phyloP scores from a whole-genome alignment of 1,140 invertebrate genomes.

The Cepaea nemoralis region DNA sequence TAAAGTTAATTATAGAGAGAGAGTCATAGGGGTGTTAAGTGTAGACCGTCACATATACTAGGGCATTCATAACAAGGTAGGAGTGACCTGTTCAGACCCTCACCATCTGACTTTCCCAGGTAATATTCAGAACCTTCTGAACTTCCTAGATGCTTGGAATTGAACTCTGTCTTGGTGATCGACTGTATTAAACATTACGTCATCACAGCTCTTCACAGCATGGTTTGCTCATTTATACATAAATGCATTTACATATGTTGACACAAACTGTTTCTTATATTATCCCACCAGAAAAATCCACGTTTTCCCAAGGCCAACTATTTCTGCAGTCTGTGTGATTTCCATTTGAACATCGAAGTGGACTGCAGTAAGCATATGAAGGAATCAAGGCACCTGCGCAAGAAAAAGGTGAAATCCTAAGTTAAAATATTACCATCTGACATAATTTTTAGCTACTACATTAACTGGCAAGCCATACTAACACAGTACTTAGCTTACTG shows the following conservation, averaged over 20 bases:
- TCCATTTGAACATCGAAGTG: conserved; percentile 65
- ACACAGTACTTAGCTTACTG: no score
- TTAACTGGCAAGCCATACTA: no score
- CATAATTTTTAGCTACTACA: no score
- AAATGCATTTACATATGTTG: no score
- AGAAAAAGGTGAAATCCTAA: conserved; percentile 59
- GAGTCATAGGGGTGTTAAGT: no score
- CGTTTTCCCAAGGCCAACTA: conserved; percentile 67
- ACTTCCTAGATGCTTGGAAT: no score
- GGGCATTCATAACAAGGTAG: no score
- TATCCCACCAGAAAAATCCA: conserved; percentile 60
- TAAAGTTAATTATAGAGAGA: no score
- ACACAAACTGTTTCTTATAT: conserved; percentile 7
- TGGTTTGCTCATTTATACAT: neutral
- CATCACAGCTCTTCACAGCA: neutral
- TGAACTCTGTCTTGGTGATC: no score
- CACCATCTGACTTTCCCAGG: neutral
- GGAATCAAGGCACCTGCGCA: conserved; percentile 63
- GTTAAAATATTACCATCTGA: no score
- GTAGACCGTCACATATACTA: no score
- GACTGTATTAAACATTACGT: neutral
- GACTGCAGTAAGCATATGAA: conserved; percentile 65
- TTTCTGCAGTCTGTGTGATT: conserved; percentile 72
- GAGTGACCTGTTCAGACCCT: no score
- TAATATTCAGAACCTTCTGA: neutral